Base-by-base conservation (phyloP, 2,113 vertebrate species). In the Leucoraja erinaceus region DNA sequence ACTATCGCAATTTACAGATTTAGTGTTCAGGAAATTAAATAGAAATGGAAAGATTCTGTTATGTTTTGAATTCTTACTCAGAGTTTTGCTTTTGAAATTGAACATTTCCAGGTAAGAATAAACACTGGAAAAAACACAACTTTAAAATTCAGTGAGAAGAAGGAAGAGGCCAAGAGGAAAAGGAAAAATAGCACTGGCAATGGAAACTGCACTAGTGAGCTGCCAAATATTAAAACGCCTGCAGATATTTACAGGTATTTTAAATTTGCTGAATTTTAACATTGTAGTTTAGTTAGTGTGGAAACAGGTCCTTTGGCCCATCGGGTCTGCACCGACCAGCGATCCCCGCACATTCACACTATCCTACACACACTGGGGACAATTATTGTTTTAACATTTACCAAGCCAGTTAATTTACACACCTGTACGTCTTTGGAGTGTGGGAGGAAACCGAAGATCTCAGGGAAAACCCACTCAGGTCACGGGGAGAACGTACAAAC, bases 121-220 rank as follows among this genome's bases (percentile, higher is more conserved):
- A 99, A 99, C 96, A 99, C 98, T 47, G 98, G 98, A 61, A 99
- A 98, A 96, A 99, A 99, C 95, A 99, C 98, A 92, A 99, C 95
- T 5, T 95, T 99, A 93, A 99, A 99, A 96, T 99, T 98, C 95
- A 99, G 98, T 25, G 98, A 99, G 93, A 97, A 97, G 94, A 99
- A 98, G 96, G 98, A 98, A 92, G 97, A 98, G 94, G 97, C 98
- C 66, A 99, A 98, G 94, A 97, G 97, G 93, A 99, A 99, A 94
- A 98, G 97, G 93, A 99, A 96, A 94, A 98, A 96, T 90, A 96
- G 97, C 93, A 94, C 95, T 93, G 96, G 95, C 47, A 97, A 97
- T 5, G 90, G 90, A 38, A 97, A 98, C 10, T 93, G 96, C 5
- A 78, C 96, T 93, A 97, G 96, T 0, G 98, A 99, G 38, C 95